These are phyloP conservation scores for Scaptomyza hsui DNA, from an alignment of 1,140 invertebrate genomes.

Conservation along the genomic window DNA sequence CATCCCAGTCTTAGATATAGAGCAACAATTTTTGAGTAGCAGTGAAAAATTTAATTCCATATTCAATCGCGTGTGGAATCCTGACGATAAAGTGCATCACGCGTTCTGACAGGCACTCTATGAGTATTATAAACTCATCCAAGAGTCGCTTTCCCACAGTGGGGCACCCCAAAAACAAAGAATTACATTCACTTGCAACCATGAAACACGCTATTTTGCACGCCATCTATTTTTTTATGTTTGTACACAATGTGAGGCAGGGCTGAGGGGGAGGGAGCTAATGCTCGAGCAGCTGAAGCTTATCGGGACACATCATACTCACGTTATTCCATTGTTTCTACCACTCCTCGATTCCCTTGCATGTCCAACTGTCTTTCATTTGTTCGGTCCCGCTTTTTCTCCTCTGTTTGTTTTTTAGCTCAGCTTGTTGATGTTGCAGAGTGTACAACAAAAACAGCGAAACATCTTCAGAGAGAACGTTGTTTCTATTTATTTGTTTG, in stretches of 20 bases:
- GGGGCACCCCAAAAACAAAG: conserved; percentile 20
- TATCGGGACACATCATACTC: conserved; percentile 44
- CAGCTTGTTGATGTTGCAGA: conserved; percentile 38
- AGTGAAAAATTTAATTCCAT: conserved; percentile 33
- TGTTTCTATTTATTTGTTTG: conserved; percentile 14
- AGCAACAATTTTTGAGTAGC: conserved; percentile 5
- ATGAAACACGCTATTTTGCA: conserved; percentile 38
- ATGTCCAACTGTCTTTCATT: background rate
- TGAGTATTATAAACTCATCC: conserved; percentile 3
- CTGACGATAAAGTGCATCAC: conserved; percentile 31
- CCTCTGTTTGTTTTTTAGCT: conserved; percentile 26
- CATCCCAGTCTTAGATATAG: background rate
- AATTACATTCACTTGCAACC: conserved; percentile 40
- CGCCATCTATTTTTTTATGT: conserved; percentile 31
- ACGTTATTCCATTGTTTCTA: conserved; percentile 9
- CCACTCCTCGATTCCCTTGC: background rate
- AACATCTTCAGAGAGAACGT: conserved; percentile 1
- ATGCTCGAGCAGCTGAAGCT: conserved; percentile 42
- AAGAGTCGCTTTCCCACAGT: background rate
- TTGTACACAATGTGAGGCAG: background rate
- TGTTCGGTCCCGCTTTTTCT: background rate
- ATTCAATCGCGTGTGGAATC: conserved; percentile 16
- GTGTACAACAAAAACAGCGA: conserved; percentile 19
- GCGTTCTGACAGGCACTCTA: conserved; percentile 6
- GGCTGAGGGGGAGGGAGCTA: background rate